Evolutionary conservation across 2,113 vertebrate species (phyloP), one percentile per base, ranked within the genome.

Genomic region (Progne subis): DNA sequence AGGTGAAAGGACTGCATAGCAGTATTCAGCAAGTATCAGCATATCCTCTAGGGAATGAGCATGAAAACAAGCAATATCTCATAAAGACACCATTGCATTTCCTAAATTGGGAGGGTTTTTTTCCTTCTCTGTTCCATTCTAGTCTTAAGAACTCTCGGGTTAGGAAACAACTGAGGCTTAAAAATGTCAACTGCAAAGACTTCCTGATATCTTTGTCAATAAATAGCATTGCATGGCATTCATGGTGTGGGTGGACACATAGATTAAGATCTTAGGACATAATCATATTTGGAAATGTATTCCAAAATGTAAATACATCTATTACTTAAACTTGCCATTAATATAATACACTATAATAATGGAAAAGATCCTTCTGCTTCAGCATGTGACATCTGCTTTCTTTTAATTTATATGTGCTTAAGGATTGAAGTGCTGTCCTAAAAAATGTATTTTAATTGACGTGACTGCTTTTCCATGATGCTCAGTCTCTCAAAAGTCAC

Each of bases 401-500:
- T 81, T 72, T 68, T 89, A 72, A 82, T 92, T 84, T 86, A n/a
- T 82, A 67, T 50, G 8, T 79, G 43, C 64, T 47, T 88, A 76
- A 81, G 46, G 29, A 18, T 86, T 93, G 69, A 82, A 84, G 14
- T 82, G 34, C 65, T 86, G 49, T 77, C 46, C 50, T 82, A 69
- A 68, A 91, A 89, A 86, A 72, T 68, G 28, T 61, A 46, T 92
- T 93, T 92, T 96, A 96, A 96, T 86, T 88, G 88, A 71, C 46
- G 34, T 47, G 69, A 87, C 70, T 43, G 74, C 79, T 96, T 96
- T 91, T 88, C 83, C 76, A 72, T 78, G 59, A 95, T 95, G 69
- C 67, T 96, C 41, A 83, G 83, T 93, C 92, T 96, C 92, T 90
- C 86, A 91, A 95, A 82, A 95, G 82, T 94, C 65, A 86, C 86